A percentile compares a stretch with the other conserved stretches of the same genome.
Conservation (phyloP, 2,888 invertebrate species). For the Lepidocyrtoides sp. region DNA sequence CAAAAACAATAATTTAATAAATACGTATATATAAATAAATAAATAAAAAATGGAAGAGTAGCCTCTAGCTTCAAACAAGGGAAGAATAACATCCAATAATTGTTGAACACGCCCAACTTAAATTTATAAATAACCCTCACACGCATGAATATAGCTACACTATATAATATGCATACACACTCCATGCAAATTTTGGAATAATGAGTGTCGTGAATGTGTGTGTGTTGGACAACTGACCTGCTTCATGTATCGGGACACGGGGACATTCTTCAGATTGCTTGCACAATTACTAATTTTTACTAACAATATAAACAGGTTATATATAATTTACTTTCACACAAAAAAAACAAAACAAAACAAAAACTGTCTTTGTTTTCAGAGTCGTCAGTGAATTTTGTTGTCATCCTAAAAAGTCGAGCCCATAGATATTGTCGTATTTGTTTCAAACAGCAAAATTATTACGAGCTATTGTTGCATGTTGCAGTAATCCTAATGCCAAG, state of each 20-base stretch:
- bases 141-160: constrained; percentile 22
- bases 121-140: constrained; percentile 30
- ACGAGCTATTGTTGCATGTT: constrained; percentile 30
- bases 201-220: constrained; percentile 28
- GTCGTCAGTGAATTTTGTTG: constrained; percentile 49
- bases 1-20: constrained; percentile 33
- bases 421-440: constrained; percentile 12
- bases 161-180: neutral
- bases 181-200: constrained; percentile 45
- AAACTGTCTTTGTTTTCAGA: constrained; percentile 4
- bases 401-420: constrained; percentile 49
- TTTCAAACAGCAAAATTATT: constrained; percentile 14
- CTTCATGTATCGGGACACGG: neutral
- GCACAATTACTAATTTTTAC: constrained; percentile 29
- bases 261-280: constrained; percentile 43
- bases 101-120: neutral
- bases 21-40: constrained; percentile 67
- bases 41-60: constrained; percentile 40
- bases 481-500: neutral
- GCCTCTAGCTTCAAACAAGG: neutral
- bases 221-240: constrained; percentile 63
- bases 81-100: neutral
- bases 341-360: constrained; percentile 16
- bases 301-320: constrained; percentile 10
- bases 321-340: constrained; percentile 22